Percentiles rank a stretch among this genome's conserved stretches.
These are phyloP conservation scores for Epinephelus lanceolatus DNA, from an alignment of 2,113 vertebrate species.

Conservation along the genomic window DNA sequence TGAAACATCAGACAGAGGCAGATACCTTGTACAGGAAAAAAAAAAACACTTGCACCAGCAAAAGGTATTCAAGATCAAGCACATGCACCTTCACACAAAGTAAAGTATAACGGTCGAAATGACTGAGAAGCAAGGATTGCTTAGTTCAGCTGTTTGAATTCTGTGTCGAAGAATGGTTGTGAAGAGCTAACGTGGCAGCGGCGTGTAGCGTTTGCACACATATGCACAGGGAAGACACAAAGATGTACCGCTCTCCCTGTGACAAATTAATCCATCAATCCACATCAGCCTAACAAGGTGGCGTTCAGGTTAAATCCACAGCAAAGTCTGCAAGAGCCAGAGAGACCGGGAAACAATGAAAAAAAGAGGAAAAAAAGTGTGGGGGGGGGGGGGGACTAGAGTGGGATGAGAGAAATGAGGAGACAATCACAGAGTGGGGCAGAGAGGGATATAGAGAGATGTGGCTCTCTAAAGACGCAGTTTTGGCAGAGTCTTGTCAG, in stretches of 20 bases:
- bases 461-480: conserved; percentile 66
- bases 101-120: background rate
- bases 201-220: background rate
- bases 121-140: conserved; percentile 3
- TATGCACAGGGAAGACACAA: conserved; percentile 2
- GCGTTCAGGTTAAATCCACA: conserved; percentile 77
- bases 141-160: conserved; percentile 38
- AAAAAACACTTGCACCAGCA: background rate
- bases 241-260: conserved; percentile 63
- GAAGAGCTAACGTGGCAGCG: conserved; percentile 32
- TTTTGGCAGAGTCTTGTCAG: conserved; percentile 72
- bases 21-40: background rate
- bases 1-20: conserved; percentile 1
- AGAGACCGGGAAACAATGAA: conserved; percentile 61
- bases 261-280: conserved; percentile 83
- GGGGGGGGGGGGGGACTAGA: background rate
- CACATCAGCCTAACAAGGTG: conserved; percentile 79
- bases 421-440: conserved; percentile 44
- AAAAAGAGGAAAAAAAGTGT: background rate
- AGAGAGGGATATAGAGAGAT: conserved; percentile 42
- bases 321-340: conserved; percentile 66
- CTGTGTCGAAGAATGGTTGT: conserved; percentile 3
- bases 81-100: conserved; percentile 4
- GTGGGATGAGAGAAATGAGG: conserved; percentile 42
- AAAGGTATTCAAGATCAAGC: conserved; percentile 13